Percentiles rank a stretch among this genome's conserved stretches.
Evolutionary conservation across 2,888 invertebrate genomes (phyloP).

Genomic region (Synergus japonicus): DNA sequence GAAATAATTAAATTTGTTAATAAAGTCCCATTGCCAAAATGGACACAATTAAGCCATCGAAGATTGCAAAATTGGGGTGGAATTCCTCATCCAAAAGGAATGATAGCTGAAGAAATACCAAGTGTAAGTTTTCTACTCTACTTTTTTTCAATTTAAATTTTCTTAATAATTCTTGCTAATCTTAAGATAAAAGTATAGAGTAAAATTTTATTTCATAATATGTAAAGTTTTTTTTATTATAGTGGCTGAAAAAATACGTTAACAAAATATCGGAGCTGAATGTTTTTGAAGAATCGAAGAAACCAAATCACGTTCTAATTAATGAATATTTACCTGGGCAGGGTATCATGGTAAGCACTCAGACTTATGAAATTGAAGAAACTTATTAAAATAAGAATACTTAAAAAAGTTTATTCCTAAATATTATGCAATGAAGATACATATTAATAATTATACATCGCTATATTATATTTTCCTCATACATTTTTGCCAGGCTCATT

Average conservation of each 20-base stretch:
- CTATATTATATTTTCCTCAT: slow-evolving; percentile 39
- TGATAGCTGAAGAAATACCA: slow-evolving; percentile 94
- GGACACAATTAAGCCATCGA: slow-evolving; percentile 94
- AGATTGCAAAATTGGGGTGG: slow-evolving; percentile 99
- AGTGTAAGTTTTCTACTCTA: slow-evolving; percentile 64
- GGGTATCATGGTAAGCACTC: slow-evolving; percentile 89
- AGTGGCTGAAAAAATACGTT: slow-evolving; percentile 88
- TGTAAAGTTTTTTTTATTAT: slow-evolving; percentile 34
- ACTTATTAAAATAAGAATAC: slow-evolving; percentile 37
- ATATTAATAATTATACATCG: slow-evolving; percentile 29
- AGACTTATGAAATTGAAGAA: slow-evolving; percentile 31
- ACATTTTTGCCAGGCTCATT: slow-evolving; percentile 85
- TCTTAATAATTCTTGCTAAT: slow-evolving; percentile 30
- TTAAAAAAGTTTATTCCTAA: slow-evolving; percentile 37
- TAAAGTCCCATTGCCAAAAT: slow-evolving; percentile 93
- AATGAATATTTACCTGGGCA: slow-evolving; percentile 97
- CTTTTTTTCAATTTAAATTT: background rate
- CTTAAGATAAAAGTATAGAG: background rate
- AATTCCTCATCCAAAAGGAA: slow-evolving; percentile 93
- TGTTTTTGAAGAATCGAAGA: slow-evolving; percentile 83
- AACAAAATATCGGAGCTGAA: slow-evolving; percentile 84
- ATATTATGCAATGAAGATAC: slow-evolving; percentile 18
- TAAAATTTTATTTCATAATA: background rate
- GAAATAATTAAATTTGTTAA: slow-evolving; percentile 86
- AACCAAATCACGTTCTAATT: slow-evolving; percentile 94